These are phyloP conservation scores for Podarcis siculus DNA, from an alignment of 2,797 vertebrate genomes.

Conservation along the genomic window DNA sequence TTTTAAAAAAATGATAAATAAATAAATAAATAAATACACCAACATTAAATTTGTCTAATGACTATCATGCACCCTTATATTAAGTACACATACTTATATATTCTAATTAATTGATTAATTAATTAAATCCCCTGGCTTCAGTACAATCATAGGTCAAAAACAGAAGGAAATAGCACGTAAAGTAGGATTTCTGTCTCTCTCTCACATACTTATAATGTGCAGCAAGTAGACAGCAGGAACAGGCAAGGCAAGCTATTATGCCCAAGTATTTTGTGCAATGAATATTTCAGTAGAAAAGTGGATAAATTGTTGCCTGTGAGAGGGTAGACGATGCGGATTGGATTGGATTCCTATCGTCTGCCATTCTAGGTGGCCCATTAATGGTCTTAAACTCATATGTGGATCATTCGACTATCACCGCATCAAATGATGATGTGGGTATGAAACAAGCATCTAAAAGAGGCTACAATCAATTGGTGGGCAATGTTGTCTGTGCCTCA, in stretches of 20 bases:
- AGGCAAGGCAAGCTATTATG: not conserved
- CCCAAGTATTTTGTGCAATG: not conserved
- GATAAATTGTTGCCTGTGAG: not conserved
- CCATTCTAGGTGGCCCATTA: not conserved
- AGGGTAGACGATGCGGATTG: not conserved
- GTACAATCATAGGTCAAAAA: not conserved
- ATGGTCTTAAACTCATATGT: not conserved
- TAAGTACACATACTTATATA: not conserved
- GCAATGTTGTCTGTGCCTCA: too few species aligned
- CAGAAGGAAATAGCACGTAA: too few species aligned
- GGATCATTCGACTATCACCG: not conserved
- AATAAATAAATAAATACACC: not conserved
- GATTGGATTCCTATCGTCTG: not conserved
- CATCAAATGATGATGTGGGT: too few species aligned
- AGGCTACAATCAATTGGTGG: too few species aligned
- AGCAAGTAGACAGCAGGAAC: not conserved
- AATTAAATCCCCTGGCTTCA: constrained; percentile 7
- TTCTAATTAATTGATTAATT: not conserved
- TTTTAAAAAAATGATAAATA: too few species aligned
- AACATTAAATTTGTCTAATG: not conserved
- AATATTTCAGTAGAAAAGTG: not conserved
- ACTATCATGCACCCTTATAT: constrained; percentile 3
- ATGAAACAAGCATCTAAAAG: too few species aligned
- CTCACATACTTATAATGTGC: not conserved
- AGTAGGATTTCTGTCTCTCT: too few species aligned